Conservation (phyloP, 2,113 vertebrate species). For the Pteropus alecto region DNA sequence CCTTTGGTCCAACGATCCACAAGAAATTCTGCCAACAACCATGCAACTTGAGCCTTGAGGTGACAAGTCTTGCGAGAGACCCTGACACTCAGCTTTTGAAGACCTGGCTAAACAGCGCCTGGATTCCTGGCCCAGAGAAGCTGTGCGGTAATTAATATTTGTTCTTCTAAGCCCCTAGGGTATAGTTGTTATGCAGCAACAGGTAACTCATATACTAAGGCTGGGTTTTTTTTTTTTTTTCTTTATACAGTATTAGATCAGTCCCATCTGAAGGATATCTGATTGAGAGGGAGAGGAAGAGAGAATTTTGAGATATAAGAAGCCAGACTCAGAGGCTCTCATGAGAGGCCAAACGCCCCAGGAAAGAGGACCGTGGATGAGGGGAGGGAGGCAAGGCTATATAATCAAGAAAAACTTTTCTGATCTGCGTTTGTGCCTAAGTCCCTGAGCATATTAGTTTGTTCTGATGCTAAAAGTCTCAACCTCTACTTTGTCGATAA, state of each 20-base stretch:
- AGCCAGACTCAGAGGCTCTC: not conserved
- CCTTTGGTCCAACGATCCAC: not conserved
- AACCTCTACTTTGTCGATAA: not conserved
- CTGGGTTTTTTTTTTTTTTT: not conserved
- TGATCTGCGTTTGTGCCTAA: not conserved
- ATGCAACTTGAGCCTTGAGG: not conserved
- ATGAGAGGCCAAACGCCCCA: not conserved
- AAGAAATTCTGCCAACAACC: not conserved
- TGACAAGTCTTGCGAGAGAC: not conserved
- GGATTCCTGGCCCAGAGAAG: not conserved
- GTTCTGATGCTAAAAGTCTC: not conserved
- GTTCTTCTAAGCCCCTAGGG: not conserved
- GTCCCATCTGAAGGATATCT: not conserved
- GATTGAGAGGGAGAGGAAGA: not conserved
- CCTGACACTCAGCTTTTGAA: not conserved
- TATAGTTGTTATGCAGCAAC: not conserved
- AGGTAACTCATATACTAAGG: not conserved
- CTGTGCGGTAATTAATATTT: not conserved
- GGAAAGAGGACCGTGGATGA: not conserved
- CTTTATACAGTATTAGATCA: not conserved
- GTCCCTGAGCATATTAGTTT: not conserved
- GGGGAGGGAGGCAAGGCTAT: not conserved
- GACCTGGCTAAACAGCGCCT: not conserved
- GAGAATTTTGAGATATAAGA: not conserved
- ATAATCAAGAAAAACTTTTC: not conserved